Base-by-base conservation (phyloP, 1,140 invertebrate genomes). In the Drosophila rufa region DNA sequence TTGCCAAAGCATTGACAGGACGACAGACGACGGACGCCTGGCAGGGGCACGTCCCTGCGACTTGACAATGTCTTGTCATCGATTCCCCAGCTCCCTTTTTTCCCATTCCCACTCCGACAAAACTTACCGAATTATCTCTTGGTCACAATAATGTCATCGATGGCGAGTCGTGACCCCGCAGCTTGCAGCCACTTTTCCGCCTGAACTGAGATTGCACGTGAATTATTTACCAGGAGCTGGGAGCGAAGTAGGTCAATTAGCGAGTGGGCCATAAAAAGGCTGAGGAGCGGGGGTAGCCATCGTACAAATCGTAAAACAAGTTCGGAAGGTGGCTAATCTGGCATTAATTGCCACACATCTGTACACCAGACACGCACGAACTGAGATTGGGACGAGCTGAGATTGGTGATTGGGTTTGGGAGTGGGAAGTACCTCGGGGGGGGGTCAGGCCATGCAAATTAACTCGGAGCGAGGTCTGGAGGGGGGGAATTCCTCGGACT, bases 311-410 rank as follows among this genome's bases (percentile, higher is more conserved):
- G 66, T 70, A 61, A 57, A 75, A 69, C 45, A 82, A 65, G 78
- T 57, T 79, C 59, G 73, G 57, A 53, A 65, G 79, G 53, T 82
- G 80, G 80, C 76, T 87, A 87, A 87, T 89, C 83, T 80, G 83
- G 79, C 87, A 89, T 87, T 87, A 87, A 87, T 83, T 83, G 84
- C 67, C 80, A 70, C 77, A 83, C 77, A 83, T 87, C 84, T 82
- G 76, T 80, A 82, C 58, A 80, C 83, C 69, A 56, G 61, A 68
- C 83, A 87, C 82, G 75, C 82, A 79, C 81, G 59, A 60, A 38
- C 59, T 46, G 56, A 55, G 71, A 47, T 45, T 59, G 50, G 56
- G 56, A 25, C 12, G 45, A 22, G 22, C 22, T 22, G 22, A 22
- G 22, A 22, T 25, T n/a, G 6, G 14, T 27, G 40, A 50, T 53